Evolutionary conservation across 2,797 vertebrate species (phyloP), one percentile per base, ranked within the genome.

Genomic region (Cephalopachus bancanus): DNA sequence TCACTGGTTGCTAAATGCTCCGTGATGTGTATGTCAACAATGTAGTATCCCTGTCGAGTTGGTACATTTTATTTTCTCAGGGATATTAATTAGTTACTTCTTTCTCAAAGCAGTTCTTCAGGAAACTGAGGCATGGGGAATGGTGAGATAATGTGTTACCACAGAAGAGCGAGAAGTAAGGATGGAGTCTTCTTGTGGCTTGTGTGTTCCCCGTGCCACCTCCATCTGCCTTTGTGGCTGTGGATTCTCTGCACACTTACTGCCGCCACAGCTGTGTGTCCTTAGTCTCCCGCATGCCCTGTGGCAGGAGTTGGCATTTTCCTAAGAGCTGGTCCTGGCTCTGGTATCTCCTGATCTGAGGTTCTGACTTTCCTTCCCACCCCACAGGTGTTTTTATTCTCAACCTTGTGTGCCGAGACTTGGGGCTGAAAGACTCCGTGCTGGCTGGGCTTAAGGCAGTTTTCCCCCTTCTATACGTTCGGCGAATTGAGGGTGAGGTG

Each of bases 381-480:
- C 76, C 93, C 81, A 1, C 97, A 99, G 99, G 99, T n/a, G 85
- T 99, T 92, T 99, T 99, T 49, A 98, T 99, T 95, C 98, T 99
- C 94, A 99, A 99, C 96, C 98, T 99, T 5, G 99, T 99, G 95
- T 99, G 99, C 96, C 99, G 99, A 0, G 99, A 99, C 24, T 7
- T 98, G 0, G 94, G 0, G 78, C 97, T 99, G 95, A 99, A 99
- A 98, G 98, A 98, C 5, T 98, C 98, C 0, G 99, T 99, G 96
- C 95, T 99, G 97, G 97, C 95, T 6, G 62, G 96, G 26, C 98
- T 99, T 89, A 98, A 96, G 95, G 98, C 96, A 0, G 95, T 97
- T 28, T 99, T 99, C 81, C 98, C 99, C 0, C 96, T 98, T 51
- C 98, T 99, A 79, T 99, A 99, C 3, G 95, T 98, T 0, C 98